A percentile compares a stretch with the other conserved stretches of the same genome.
These are phyloP conservation scores for Catamblyrhynchus diadema DNA, from an alignment of 2,797 vertebrate species.

Conservation along the genomic window DNA sequence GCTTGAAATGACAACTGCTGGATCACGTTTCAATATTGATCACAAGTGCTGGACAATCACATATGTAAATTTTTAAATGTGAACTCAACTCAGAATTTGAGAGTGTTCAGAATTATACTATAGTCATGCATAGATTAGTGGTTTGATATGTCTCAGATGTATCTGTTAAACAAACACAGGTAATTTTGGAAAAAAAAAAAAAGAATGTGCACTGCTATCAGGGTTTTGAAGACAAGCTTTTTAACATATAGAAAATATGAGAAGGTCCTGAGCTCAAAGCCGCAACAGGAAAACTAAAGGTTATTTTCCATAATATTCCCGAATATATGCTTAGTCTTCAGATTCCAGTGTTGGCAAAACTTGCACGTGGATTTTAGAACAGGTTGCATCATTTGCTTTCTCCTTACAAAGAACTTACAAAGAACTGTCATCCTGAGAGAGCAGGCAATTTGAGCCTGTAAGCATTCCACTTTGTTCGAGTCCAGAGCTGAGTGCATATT, in stretches of 20 bases:
- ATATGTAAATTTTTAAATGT: background rate
- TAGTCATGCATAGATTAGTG: background rate
- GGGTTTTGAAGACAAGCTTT: background rate
- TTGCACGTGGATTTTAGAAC: background rate
- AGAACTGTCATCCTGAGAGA: background rate
- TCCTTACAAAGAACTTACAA: background rate
- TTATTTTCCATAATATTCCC: background rate
- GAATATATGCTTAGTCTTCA: background rate
- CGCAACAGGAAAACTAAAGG: background rate
- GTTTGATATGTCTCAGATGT: background rate
- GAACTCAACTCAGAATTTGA: background rate
- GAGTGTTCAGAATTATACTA: background rate
- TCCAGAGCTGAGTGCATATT: background rate
- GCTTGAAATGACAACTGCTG: background rate
- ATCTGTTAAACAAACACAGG: background rate
- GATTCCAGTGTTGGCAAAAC: background rate
- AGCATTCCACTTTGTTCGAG: background rate
- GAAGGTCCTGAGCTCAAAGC: background rate
- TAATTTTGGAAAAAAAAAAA: background rate
- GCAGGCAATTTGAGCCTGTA: background rate
- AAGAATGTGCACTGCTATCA: rapidly evolving
- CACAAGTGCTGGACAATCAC: background rate
- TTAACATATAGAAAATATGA: background rate
- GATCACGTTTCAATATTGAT: background rate
- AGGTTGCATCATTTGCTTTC: background rate